These are phyloP conservation scores for Dromius quadrimaculatus DNA, from an alignment of 2,888 invertebrate species.

Conservation along the genomic window DNA sequence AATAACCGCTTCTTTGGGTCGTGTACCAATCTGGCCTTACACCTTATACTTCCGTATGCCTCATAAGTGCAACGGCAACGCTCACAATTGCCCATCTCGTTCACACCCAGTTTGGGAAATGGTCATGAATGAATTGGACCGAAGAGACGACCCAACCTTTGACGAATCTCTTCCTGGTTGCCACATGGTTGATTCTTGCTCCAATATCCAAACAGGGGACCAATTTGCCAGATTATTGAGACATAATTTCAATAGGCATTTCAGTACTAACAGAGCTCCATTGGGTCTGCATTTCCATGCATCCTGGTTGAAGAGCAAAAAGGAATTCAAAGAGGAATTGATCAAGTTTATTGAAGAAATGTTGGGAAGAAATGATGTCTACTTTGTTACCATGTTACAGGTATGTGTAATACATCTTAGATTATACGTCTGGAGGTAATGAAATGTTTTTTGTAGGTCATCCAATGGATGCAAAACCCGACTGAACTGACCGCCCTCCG, in stretches of 20 bases:
- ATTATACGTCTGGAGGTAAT: too few species aligned
- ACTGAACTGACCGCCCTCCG: slow-evolving; percentile 87
- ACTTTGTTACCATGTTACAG: slow-evolving; percentile 89
- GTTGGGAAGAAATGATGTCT: slow-evolving; percentile 89
- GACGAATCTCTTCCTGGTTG: slow-evolving; percentile 94
- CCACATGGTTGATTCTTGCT: slow-evolving; percentile 95
- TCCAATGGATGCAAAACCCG: slow-evolving; percentile 97
- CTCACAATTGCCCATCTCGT: slow-evolving; percentile 90
- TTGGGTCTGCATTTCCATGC: slow-evolving; percentile 94
- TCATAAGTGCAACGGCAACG: slow-evolving; percentile 94
- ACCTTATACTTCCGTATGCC: slow-evolving; percentile 97
- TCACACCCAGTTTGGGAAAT: slow-evolving; percentile 97
- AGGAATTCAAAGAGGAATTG: slow-evolving; percentile 90
- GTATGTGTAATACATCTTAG: too few species aligned
- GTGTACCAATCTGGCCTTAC: slow-evolving; percentile 97
- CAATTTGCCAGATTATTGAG: slow-evolving; percentile 90
- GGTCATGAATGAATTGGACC: slow-evolving; percentile 95
- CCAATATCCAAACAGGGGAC: slow-evolving; percentile 91
- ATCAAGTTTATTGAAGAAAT: slow-evolving; percentile 95
- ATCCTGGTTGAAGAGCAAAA: slow-evolving; percentile 94
- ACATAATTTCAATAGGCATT: slow-evolving; percentile 95
- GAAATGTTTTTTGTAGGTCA: slow-evolving; percentile 70
- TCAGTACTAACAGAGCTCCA: slow-evolving; percentile 92
- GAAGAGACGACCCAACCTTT: slow-evolving; percentile 93
- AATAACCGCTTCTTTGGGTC: slow-evolving; percentile 85